Conservation (phyloP, 2,113 vertebrate genomes). For the Xiphophorus maculatus region DNA sequence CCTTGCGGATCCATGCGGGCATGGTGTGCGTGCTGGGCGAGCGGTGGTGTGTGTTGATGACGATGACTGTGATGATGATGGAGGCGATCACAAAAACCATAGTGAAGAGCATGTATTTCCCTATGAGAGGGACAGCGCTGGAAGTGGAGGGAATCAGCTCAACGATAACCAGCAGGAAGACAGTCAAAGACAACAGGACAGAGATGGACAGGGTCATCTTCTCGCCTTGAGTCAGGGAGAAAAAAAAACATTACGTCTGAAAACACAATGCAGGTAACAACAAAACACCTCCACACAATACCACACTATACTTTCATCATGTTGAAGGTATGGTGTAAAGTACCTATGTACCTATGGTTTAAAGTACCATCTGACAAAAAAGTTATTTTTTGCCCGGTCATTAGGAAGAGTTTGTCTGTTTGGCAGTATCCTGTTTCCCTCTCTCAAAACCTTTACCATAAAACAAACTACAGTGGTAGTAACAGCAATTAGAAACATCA, state of each 20-base stretch:
- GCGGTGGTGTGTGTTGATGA: slow-evolving; percentile 98
- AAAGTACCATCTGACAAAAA: too few species aligned
- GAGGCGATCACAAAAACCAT: slow-evolving; percentile 98
- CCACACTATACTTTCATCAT: not conserved
- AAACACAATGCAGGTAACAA: not conserved
- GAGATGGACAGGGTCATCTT: slow-evolving; percentile 99
- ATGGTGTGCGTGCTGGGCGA: slow-evolving; percentile 97
- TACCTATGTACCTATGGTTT: too few species aligned
- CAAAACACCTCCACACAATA: not conserved
- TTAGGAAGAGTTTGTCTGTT: too few species aligned
- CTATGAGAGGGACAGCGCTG: slow-evolving; percentile 94
- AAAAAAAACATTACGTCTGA: not conserved
- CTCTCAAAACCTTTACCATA: too few species aligned
- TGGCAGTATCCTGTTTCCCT: too few species aligned
- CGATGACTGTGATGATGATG: slow-evolving; percentile 96
- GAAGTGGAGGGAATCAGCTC: slow-evolving; percentile 98
- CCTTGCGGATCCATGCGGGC: slow-evolving; percentile 95
- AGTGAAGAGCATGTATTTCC: slow-evolving; percentile 99
- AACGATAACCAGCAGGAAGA: slow-evolving; percentile 98
- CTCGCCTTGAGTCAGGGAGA: slow-evolving; percentile 82
- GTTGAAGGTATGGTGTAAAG: too few species aligned
- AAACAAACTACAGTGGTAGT: too few species aligned
- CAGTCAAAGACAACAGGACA: slow-evolving; percentile 93
- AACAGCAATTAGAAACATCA: too few species aligned
- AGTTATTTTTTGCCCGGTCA: too few species aligned